Evolutionary conservation across 2,113 vertebrate species (phyloP).

Genomic region (Haemorhous mexicanus): DNA sequence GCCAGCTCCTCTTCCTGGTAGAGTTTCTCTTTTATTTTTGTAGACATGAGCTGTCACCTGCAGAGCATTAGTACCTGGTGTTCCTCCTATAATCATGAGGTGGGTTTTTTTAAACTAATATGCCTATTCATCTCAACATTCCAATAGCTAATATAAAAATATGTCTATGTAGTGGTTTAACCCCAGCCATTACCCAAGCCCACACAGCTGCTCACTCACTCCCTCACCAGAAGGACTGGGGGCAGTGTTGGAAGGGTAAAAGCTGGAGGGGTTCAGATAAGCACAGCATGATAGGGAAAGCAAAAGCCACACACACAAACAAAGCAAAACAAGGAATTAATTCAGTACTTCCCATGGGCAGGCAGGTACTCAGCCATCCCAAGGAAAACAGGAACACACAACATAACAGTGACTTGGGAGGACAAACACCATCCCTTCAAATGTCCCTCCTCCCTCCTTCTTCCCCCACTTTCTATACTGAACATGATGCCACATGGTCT

Average conservation of each 20-base stretch:
- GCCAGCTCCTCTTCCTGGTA: background rate
- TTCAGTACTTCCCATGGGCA: background rate
- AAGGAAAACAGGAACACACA: background rate
- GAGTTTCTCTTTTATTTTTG: background rate
- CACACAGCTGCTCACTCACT: accelerated
- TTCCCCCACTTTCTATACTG: accelerated
- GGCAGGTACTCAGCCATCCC: background rate
- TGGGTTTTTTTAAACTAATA: background rate
- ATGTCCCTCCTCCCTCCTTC: accelerated
- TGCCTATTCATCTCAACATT: background rate
- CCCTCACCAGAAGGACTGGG: accelerated
- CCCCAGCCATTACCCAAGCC: no score
- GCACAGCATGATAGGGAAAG: background rate
- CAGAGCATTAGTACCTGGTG: background rate
- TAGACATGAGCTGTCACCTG: background rate
- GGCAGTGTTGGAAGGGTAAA: background rate
- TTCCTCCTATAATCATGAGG: background rate
- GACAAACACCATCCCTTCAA: background rate
- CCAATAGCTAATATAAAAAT: background rate
- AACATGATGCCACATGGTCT: accelerated
- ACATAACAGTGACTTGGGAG: background rate
- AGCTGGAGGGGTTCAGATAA: background rate
- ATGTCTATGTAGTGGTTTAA: background rate
- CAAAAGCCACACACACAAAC: background rate
- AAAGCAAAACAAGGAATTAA: background rate